Evolutionary conservation across 2,888 invertebrate species (phyloP).

Genomic region (Dione vanillae): DNA sequence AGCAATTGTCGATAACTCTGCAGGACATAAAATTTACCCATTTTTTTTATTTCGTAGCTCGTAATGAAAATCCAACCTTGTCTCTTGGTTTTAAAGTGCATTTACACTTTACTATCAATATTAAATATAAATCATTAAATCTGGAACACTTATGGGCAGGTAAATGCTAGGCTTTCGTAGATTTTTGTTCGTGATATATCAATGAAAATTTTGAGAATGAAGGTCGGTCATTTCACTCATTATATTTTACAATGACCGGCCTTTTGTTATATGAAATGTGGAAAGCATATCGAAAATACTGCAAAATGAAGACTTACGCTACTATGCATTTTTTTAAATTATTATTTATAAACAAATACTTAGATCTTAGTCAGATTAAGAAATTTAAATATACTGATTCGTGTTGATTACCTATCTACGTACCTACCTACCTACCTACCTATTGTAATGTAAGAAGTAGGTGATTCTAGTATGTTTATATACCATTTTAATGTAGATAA

Average conservation of each 20-base stretch:
- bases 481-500: too few species aligned
- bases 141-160: slow-evolving; percentile 53
- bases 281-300: slow-evolving; percentile 16
- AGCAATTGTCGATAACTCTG: slow-evolving; percentile 67
- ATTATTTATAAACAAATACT: too few species aligned
- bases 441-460: too few species aligned
- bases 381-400: too few species aligned
- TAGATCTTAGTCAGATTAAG: too few species aligned
- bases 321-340: too few species aligned
- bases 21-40: slow-evolving; percentile 55
- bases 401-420: too few species aligned
- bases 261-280: slow-evolving; percentile 40
- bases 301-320: background rate
- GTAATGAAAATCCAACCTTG: slow-evolving; percentile 27
- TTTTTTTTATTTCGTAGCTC: slow-evolving; percentile 39
- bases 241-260: slow-evolving; percentile 48
- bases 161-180: slow-evolving; percentile 58
- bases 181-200: slow-evolving; percentile 69
- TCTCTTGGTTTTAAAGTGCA: slow-evolving; percentile 20
- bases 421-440: too few species aligned
- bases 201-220: slow-evolving; percentile 70
- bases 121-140: slow-evolving; percentile 49
- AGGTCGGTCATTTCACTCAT: slow-evolving; percentile 43
- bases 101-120: slow-evolving; percentile 25
- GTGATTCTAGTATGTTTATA: too few species aligned